Evolutionary conservation across 2,113 vertebrate species (phyloP).

Genomic region (Picathartes gymnocephalus): DNA sequence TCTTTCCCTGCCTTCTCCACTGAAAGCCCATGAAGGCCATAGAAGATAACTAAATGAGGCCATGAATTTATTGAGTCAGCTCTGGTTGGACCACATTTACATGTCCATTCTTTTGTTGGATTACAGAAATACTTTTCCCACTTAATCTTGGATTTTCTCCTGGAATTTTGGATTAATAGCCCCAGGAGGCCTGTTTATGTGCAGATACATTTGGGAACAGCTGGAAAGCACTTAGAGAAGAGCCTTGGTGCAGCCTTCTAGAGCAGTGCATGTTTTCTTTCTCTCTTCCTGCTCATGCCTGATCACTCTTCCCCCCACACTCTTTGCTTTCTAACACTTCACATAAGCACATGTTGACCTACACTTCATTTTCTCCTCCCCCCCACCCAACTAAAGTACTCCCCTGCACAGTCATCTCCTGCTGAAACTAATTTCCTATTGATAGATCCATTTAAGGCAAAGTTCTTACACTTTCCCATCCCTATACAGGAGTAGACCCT

Average conservation of each 20-base stretch:
- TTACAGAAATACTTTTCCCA: conserved; percentile 25
- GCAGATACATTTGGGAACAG: conserved; percentile 30
- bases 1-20: neutral
- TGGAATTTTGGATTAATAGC: conserved; percentile 23
- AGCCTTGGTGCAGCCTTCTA: neutral
- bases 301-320: neutral
- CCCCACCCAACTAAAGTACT: neutral
- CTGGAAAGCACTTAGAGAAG: neutral
- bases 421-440: conserved; percentile 3
- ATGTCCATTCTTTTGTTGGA: neutral
- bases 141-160: conserved; percentile 38
- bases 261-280: neutral
- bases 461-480: neutral
- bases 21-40: neutral
- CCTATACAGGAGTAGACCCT: neutral
- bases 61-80: neutral
- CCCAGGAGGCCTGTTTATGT: neutral
- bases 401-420: neutral
- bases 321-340: neutral
- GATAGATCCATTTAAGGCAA: neutral
- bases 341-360: neutral
- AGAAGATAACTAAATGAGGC: neutral
- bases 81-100: neutral
- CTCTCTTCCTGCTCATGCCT: neutral
- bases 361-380: neutral